These are phyloP conservation scores for Zygaena filipendulae DNA, from an alignment of 2,888 invertebrate genomes.

Conservation along the genomic window DNA sequence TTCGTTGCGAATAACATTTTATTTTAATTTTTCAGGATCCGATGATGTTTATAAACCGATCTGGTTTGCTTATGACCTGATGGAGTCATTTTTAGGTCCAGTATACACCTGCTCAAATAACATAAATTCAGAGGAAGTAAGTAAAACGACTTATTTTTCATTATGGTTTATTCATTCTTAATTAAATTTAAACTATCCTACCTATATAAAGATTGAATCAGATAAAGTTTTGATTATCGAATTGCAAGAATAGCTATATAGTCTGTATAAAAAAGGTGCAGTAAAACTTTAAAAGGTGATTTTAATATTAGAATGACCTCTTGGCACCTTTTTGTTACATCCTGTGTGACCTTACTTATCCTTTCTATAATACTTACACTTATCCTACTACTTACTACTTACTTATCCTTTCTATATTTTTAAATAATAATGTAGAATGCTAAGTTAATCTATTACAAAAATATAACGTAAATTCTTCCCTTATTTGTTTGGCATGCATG, in stretches of 20 bases:
- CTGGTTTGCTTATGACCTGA: constrained; percentile 16
- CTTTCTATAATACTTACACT: background rate
- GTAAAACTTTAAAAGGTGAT: too few relatives aligned
- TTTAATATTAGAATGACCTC: too few relatives aligned
- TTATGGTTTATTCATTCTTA: background rate
- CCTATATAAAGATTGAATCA: too few relatives aligned
- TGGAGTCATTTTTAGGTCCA: constrained; percentile 10
- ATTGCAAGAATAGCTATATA: background rate
- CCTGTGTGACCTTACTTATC: background rate
- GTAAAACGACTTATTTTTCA: background rate
- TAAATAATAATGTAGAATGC: background rate
- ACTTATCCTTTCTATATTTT: background rate
- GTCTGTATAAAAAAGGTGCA: too few relatives aligned
- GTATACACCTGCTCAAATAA: background rate
- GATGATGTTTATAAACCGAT: constrained; percentile 14
- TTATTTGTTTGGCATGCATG: constrained; percentile 8
- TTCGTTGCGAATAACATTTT: too few relatives aligned
- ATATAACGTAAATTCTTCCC: constrained; percentile 10
- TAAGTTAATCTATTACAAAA: constrained; percentile 1
- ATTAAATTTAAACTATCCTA: background rate
- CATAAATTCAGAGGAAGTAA: background rate
- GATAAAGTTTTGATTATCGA: too few relatives aligned
- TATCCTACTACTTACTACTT: background rate
- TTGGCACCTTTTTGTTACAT: too few relatives aligned
- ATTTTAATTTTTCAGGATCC: too few relatives aligned